Evolutionary conservation across 2,113 vertebrate species (phyloP).

Genomic region (Ptychochromis oligacanthus): DNA sequence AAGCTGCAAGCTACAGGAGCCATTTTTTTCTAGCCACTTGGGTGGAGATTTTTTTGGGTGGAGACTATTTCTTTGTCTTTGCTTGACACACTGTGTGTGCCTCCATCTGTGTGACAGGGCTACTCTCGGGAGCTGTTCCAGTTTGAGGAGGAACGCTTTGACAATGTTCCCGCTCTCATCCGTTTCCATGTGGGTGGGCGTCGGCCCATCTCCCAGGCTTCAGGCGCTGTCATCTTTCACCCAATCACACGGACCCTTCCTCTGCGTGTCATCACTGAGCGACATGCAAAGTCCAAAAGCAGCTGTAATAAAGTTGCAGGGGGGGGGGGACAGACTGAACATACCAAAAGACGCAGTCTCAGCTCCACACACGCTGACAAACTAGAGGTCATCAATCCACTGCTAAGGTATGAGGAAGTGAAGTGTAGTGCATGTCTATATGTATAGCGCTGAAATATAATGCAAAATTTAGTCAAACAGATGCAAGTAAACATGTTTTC

Average conservation of each 20-base stretch:
- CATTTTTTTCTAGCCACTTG: neutral
- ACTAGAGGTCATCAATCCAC: constrained; percentile 56
- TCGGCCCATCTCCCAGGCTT: constrained; percentile 81
- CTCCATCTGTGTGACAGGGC: constrained; percentile 70
- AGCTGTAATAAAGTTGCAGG: neutral
- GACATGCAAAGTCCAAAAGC: constrained; percentile 18
- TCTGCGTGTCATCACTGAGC: constrained; percentile 79
- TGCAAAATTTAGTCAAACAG: neutral
- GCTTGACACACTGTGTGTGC: neutral
- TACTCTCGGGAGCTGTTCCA: constrained; percentile 85
- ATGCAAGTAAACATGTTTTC: neutral
- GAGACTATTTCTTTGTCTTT: neutral
- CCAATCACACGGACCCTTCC: constrained; percentile 81
- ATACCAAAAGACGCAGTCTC: constrained; percentile 78
- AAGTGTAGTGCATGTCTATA: neutral
- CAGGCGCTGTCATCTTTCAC: constrained; percentile 83
- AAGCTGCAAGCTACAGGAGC: neutral
- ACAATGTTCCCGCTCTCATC: constrained; percentile 85
- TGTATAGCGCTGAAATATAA: neutral
- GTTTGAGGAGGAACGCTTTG: constrained; percentile 88
- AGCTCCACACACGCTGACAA: constrained; percentile 55
- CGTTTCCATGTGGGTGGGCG: constrained; percentile 81
- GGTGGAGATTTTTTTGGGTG: neutral
- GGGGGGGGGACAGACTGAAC: neutral
- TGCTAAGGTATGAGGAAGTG: constrained; percentile 60